Base-by-base conservation (phyloP, 2,888 invertebrate genomes). In the Epinotia demarniana region DNA sequence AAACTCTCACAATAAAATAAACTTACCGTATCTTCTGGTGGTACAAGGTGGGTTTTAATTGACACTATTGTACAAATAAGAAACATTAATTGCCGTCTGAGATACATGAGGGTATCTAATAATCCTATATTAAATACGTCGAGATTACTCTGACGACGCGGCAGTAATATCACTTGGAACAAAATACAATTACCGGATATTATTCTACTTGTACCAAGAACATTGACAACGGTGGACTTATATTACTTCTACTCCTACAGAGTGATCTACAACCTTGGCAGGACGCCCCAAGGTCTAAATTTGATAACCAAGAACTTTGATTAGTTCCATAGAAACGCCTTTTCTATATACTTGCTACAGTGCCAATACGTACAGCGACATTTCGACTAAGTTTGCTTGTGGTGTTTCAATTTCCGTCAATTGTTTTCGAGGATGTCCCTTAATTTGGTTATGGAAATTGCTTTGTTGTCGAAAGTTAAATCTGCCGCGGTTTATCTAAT, bases 1-100 rank as follows among this genome's bases (percentile, higher is more conserved):
- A 39, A 9, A 39, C 39, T 39, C 9, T 39, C 33, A 33, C 33
- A 39, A 57, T 4, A 12, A 19, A 57, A 18, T 19, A 66, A 53
- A n/a, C 92, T 87, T 92, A 76, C 73, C 89, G 84, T 23, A 80
- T 79, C 80, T 84, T 91, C 78, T 91, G 92, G 92, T 8, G 85
- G 86, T 12, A 83, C 76, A 49, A 92, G 78, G 82, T 93, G 93
- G 53, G 86, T 80, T 16, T 85, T 71, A 18, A 81, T 78, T 46
- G 78, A 77, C 64, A 81, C 64, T 55, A 82, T 18, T 23, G 81
- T 61, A 13, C 80, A 49, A 81, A 74, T 77, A 79, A 79, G 72
- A 79, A 72, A 64, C 12, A 75, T 69, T 63, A 73, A 62, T 49
- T 39, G 23, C 57, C 16, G 43, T 72, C 67, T 53, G 19, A 43